Conservation (phyloP, 2,797 vertebrate genomes). For the Tokudaia tokunoshimensis region DNA sequence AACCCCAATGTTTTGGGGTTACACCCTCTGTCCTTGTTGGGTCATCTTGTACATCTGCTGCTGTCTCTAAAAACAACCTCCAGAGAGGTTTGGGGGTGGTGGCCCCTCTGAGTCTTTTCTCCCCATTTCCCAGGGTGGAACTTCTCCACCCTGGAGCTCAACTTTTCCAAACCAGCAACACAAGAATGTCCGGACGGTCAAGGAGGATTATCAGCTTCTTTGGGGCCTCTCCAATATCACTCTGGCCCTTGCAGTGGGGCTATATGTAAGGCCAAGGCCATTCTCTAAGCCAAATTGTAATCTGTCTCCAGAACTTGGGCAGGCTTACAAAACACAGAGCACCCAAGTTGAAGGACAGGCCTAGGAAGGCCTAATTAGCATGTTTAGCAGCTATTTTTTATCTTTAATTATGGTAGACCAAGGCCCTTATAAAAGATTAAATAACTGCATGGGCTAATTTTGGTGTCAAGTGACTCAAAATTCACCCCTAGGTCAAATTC, state of each 20-base stretch:
- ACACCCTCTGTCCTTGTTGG: conserved; percentile 87
- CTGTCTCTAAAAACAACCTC: conserved; percentile 84
- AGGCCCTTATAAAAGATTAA: conserved; percentile 65
- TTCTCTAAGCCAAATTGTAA: not conserved
- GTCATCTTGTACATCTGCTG: conserved; percentile 82
- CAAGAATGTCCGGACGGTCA: conserved; percentile 68
- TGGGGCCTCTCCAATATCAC: conserved; percentile 7
- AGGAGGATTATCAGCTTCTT: conserved; percentile 58
- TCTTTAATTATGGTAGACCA: conserved; percentile 68
- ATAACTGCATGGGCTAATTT: conserved; percentile 56
- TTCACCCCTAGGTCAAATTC: conserved; percentile 61
- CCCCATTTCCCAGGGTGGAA: conserved; percentile 66
- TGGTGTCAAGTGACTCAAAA: conserved; percentile 64
- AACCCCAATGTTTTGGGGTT: conserved; percentile 82
- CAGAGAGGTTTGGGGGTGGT: conserved; percentile 62
- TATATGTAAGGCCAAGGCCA: not conserved
- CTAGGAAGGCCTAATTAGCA: conserved; percentile 54
- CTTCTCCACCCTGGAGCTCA: conserved; percentile 69
- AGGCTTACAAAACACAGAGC: not conserved
- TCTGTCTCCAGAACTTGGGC: not conserved
- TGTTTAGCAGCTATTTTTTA: conserved; percentile 61
- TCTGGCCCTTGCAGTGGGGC: not conserved
- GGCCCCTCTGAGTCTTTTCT: conserved; percentile 63
- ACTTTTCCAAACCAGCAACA: conserved; percentile 68
- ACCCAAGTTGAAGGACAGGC: not conserved